Base-by-base conservation (phyloP, 2,113 vertebrate species). In the Labeo rohita region DNA sequence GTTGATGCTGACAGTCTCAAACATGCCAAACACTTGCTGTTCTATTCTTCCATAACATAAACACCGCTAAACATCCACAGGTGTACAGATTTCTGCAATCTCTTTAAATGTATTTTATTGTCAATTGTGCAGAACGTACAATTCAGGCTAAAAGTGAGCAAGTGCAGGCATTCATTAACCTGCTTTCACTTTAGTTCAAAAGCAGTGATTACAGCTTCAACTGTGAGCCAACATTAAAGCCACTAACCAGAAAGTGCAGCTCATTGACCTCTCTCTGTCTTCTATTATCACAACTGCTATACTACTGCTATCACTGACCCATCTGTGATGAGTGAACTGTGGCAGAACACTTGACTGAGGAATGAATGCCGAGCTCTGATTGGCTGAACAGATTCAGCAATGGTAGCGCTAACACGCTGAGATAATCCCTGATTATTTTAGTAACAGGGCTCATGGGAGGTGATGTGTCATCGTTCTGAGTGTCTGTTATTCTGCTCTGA, bases 401-500 rank as follows among this genome's bases (percentile, higher is more conserved):
- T 80, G 68, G 79, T 84, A 83, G 49, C 16, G 15, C 52, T 80
- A 75, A 79, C 18, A 16, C 10, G n/a, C 11, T 49, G 80, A 88
- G 47, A 80, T 85, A 78, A 59, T 65, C 85, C 72, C 80, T 66
- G 81, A 76, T 45, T 70, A 39, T 70, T 34, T 23, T 50, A 45
- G 9, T 77, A 80, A 84, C 52, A 23, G 13, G 82, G 54, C 59
- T 87, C 83, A 50, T 39, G 85, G 66, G 81, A 86, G 59, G 56
- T 47, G 66, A 84, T 66, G 84, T 89, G 84, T 66, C 76, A 39
- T 82, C 65, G 21, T 21, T 61, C 80, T 63, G 16, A 88, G 85
- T 21, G 74, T 85, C 90, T 88, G 90, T 89, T 90, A 16, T 66
- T 39, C 6, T 78, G 4, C 77, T 83, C 63, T 72, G 43, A 28